These are phyloP conservation scores for Carlito syrichta DNA, from an alignment of 2,113 vertebrate genomes.

Conservation along the genomic window DNA sequence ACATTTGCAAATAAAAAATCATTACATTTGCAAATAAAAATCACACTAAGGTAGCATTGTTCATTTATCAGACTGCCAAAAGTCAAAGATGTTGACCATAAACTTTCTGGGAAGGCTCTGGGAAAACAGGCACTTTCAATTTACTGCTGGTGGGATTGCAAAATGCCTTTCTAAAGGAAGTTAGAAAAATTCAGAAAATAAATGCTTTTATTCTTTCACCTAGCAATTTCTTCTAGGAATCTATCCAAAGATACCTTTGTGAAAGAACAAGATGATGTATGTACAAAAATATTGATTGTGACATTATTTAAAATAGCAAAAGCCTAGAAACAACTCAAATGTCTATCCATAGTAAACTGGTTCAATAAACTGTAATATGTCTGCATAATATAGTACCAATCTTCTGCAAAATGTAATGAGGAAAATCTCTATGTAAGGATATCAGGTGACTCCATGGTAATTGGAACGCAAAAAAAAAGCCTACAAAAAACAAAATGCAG, in stretches of 20 bases:
- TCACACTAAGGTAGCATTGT: not conserved
- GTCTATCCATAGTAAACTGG: not conserved
- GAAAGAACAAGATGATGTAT: not conserved
- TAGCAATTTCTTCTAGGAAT: not conserved
- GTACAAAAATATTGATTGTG: not conserved
- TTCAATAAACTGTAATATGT: not conserved
- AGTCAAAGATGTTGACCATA: not conserved
- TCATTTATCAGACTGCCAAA: not conserved
- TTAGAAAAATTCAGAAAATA: not conserved
- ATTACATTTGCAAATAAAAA: not conserved
- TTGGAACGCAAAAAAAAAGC: not conserved
- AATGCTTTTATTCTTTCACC: not conserved
- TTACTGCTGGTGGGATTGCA: not conserved
- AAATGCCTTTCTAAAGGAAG: not conserved
- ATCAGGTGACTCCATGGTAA: not conserved
- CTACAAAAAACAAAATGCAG: not conserved
- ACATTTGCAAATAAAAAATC: not conserved
- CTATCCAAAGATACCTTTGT: not conserved
- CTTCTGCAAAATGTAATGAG: not conserved
- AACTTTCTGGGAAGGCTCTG: not conserved
- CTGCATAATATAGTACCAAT: not conserved
- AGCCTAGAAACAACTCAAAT: not conserved
- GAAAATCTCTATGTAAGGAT: not conserved
- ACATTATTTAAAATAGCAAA: slow-evolving; percentile 2
- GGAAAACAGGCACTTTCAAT: not conserved